These are phyloP conservation scores for Gephyroberyx darwinii DNA, from an alignment of 2,797 vertebrate genomes.

Conservation along the genomic window DNA sequence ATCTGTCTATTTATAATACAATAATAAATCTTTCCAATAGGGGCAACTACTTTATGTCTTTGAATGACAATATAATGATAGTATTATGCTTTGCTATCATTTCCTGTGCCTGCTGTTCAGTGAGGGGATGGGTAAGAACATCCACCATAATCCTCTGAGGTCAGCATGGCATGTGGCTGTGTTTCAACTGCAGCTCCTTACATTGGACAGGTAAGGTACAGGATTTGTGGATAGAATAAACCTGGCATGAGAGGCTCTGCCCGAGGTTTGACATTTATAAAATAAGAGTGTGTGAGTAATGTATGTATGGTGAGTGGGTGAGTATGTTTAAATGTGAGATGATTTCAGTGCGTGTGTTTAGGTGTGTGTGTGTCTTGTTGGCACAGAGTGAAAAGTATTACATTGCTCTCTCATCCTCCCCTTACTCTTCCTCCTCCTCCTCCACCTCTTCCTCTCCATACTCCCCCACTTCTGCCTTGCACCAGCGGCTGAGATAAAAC, in stretches of 20 bases:
- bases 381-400: slow-evolving; percentile 4
- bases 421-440: slow-evolving; percentile 17
- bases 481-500: slow-evolving; percentile 30
- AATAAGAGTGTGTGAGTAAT: slow-evolving; percentile 27
- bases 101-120: slow-evolving; percentile 22
- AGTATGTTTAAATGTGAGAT: slow-evolving; percentile 26
- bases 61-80: slow-evolving; percentile 4
- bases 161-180: slow-evolving; percentile 39
- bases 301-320: not conserved
- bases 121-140: slow-evolving; percentile 41
- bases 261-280: slow-evolving; percentile 35
- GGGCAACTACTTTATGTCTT: not conserved
- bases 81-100: slow-evolving; percentile 1
- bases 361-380: slow-evolving; percentile 13
- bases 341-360: slow-evolving; percentile 11
- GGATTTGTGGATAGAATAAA: slow-evolving; percentile 55
- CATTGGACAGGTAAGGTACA: slow-evolving; percentile 29
- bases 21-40: not conserved
- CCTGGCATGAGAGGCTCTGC: slow-evolving; percentile 37
- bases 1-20: not conserved
- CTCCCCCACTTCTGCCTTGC: slow-evolving; percentile 34
- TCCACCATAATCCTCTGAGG: slow-evolving; percentile 58
- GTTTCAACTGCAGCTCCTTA: slow-evolving; percentile 49
- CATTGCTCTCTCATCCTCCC: slow-evolving; percentile 15
- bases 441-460: slow-evolving; percentile 14